phyloP scores from a whole-genome alignment of 2,888 invertebrate genomes.

The Elegia similella region DNA sequence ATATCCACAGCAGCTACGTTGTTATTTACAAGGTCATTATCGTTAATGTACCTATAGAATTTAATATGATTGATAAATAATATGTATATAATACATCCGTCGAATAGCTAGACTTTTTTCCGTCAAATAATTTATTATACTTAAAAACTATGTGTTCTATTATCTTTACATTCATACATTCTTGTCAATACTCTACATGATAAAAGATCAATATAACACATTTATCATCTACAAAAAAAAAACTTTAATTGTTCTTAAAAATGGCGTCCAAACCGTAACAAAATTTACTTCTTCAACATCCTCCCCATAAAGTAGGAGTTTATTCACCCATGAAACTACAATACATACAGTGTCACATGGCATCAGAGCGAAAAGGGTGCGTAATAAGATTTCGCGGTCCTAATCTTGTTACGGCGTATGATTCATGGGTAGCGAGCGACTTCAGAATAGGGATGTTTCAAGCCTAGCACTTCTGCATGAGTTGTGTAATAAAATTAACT shows the following conservation, averaged over 20 bases:
- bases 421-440: constrained; percentile 54
- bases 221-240: no score
- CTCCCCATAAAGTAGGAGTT: background rate
- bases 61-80: background rate
- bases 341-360: constrained; percentile 47
- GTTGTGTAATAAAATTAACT: background rate
- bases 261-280: background rate
- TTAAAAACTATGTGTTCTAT: no score
- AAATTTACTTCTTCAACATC: background rate
- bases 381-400: constrained; percentile 66
- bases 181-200: no score
- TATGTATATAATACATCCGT: no score
- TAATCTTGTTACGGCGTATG: constrained; percentile 73
- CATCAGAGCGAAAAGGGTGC: constrained; percentile 68
- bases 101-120: no score
- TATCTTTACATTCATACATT: no score
- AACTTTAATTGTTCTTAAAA: no score
- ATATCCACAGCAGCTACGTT: background rate
- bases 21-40: constrained; percentile 7
- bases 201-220: no score
- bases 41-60: background rate
- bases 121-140: no score
- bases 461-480: background rate
- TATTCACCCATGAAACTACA: constrained; percentile 26
- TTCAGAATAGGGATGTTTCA: constrained; percentile 15